Base-by-base conservation (phyloP, 1,140 invertebrate species). In the Contarinia nasturtii region DNA sequence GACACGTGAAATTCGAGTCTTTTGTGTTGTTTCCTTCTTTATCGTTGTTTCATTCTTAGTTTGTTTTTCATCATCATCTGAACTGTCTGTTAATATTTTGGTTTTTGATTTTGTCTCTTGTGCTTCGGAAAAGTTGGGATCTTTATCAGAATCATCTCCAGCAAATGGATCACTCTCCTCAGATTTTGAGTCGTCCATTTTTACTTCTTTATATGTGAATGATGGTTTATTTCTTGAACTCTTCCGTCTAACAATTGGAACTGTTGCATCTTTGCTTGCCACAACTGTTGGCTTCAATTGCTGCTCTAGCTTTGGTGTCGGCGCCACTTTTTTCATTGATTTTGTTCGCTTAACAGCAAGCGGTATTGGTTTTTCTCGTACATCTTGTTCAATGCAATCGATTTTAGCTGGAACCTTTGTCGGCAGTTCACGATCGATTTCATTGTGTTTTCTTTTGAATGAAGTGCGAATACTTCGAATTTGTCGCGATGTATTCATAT, bases 71-170 rank as follows among this genome's bases (percentile, higher is more conserved):
- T 27, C 27, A 10, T 27, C 27, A 10, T 27, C 27, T 3, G 27
- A 33, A 33, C 21, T 45, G n/a, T 15, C 17, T 45, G 27, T 45
- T 17, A 2, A 33, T 5, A 45, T 45, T 18, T 22, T 15, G 12
- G 27, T 33, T 33, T 45, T 45, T 2, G 44, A 45, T 45, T 33
- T 34, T 14, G 27, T 33, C 15, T 45, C n/a, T 45, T 45, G 7
- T 33, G 27, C 18, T 33, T 33, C 33, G 33, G 18, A 2, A 33
- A 15, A 22, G 12, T 36, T 22, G 19, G 22, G 43, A 40, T 48
- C 46, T 27, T 34, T 27, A 42, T 47, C 37, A n/a, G 46, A 47
- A 42, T 47, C 46, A 37, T 34, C 27, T 12, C 19, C 33, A 19
- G 20, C 34, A 17, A 18, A 15, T 21, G 21, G 33, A 21, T 36